phyloP scores from a whole-genome alignment of 2,113 vertebrate genomes.

The Semnopithecus entellus region DNA sequence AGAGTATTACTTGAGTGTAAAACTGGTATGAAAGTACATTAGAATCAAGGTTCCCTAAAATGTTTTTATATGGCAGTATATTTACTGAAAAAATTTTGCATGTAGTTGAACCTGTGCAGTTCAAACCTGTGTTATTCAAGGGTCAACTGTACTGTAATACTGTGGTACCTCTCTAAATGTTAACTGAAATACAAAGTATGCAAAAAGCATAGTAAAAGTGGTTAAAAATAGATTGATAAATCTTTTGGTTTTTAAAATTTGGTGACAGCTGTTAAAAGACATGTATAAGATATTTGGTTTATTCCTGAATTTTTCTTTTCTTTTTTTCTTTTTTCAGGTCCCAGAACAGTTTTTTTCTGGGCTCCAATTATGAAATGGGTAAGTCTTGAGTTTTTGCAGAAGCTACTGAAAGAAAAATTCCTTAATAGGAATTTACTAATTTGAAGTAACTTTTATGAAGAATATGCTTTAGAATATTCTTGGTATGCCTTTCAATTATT shows the following conservation, averaged over 20 bases:
- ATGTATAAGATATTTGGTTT: not conserved
- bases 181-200: not conserved
- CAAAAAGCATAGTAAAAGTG: slow-evolving; percentile 3
- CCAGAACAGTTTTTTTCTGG: slow-evolving; percentile 99
- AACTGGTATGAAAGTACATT: not conserved
- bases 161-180: not conserved
- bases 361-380: slow-evolving; percentile 99
- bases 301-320: slow-evolving; percentile 49
- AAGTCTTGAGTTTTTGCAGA: slow-evolving; percentile 69
- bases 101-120: not conserved
- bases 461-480: slow-evolving; percentile 19
- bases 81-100: not conserved
- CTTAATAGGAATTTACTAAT: not conserved
- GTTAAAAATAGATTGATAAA: slow-evolving; percentile 5
- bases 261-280: not conserved
- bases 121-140: not conserved
- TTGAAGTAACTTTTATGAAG: slow-evolving; percentile 47
- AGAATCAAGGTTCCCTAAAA: not conserved
- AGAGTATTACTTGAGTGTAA: not conserved
- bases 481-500: not conserved
- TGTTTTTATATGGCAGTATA: not conserved
- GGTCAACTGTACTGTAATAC: not conserved
- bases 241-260: slow-evolving; percentile 15
- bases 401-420: not conserved
- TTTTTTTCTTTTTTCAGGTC: slow-evolving; percentile 87